A percentile compares a stretch with the other conserved stretches of the same genome.
These are phyloP conservation scores for Hiodon tergisus DNA, from an alignment of 2,113 vertebrate genomes.

Conservation along the genomic window DNA sequence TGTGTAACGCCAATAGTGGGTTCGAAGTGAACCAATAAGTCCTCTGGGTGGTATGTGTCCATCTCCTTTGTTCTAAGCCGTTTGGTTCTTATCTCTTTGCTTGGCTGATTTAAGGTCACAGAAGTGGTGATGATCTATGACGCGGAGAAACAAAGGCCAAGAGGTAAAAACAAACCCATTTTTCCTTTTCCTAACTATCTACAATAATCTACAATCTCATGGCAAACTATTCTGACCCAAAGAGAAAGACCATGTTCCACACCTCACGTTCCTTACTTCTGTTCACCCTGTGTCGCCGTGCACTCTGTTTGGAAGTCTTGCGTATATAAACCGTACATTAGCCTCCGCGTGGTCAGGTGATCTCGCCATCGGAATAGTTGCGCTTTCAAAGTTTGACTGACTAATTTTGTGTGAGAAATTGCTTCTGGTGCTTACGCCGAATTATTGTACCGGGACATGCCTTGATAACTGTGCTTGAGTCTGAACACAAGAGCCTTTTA, in stretches of 20 bases:
- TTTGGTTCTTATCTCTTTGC: conserved; percentile 44
- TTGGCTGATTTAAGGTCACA: conserved; percentile 82
- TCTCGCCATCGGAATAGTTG: neutral
- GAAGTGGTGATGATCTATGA: conserved; percentile 99
- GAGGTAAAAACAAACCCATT: conserved; percentile 97
- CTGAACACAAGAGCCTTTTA: neutral
- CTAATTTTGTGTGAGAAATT: conserved; percentile 16
- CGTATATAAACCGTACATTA: conserved; percentile 2
- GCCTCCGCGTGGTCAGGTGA: conserved; percentile 20
- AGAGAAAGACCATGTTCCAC: conserved; percentile 43
- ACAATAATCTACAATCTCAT: conserved; percentile 85
- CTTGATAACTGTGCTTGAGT: conserved; percentile 5
- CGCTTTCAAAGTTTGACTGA: neutral
- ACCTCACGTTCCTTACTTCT: conserved; percentile 3
- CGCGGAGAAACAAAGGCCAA: conserved; percentile 98
- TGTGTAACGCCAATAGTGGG: neutral
- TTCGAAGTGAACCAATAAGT: neutral
- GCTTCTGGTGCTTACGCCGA: conserved; percentile 20
- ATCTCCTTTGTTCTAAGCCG: conserved; percentile 23
- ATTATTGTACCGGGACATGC: neutral
- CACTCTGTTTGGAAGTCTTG: conserved; percentile 12
- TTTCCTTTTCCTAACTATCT: conserved; percentile 68
- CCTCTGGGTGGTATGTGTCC: neutral
- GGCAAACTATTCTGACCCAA: conserved; percentile 86
- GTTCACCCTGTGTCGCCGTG: neutral